Conservation (phyloP, 1,140 invertebrate genomes). For the Hydropsyche tenuis region DNA sequence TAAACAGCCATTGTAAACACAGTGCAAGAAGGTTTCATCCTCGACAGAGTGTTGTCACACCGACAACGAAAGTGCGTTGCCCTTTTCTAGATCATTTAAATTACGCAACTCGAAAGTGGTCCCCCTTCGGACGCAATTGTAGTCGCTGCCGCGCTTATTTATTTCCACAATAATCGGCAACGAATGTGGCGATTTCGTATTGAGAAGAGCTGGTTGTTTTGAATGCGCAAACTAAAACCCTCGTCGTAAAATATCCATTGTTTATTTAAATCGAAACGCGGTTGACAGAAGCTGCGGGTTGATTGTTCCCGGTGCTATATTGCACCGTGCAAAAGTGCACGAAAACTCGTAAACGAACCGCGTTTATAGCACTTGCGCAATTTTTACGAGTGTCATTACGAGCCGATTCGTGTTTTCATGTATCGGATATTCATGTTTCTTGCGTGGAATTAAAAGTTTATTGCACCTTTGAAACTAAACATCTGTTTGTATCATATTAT, state of each 20-base stretch:
- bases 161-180: no score
- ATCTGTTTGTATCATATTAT: no score
- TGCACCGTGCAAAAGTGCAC: no score
- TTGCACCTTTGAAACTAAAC: slow-evolving; percentile 21
- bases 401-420: no score
- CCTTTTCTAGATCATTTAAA: slow-evolving; percentile 2
- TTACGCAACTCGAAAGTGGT: background rate
- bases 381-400: no score
- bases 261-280: background rate
- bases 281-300: slow-evolving; percentile 6
- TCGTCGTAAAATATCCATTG: background rate
- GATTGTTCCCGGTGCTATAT: background rate
- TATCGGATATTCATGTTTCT: background rate
- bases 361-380: no score
- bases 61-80: slow-evolving; percentile 9
- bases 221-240: background rate
- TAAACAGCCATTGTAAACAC: slow-evolving; percentile 21
- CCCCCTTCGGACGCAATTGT: no score
- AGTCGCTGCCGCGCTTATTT: background rate
- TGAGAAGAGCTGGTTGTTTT: background rate
- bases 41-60: background rate
- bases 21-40: background rate
- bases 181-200: no score
- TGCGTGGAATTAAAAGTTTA: slow-evolving; percentile 21
- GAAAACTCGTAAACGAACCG: no score